Base-by-base conservation (phyloP, 2,797 vertebrate genomes). In the Crenuchus spilurus region DNA sequence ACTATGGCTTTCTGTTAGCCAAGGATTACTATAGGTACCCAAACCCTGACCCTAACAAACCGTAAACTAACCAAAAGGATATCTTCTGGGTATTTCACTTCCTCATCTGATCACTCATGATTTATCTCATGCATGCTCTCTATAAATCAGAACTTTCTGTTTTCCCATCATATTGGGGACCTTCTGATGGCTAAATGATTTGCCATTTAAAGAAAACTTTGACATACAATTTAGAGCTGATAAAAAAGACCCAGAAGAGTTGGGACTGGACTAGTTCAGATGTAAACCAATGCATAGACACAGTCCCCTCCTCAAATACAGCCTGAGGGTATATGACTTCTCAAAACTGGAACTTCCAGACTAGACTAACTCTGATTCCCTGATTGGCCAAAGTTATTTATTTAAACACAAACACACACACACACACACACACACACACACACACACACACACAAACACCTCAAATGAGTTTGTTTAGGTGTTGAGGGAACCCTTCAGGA, bases 291-390 rank as follows among this genome's bases (percentile, higher is more conserved):
- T 87, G 84, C 82, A 74, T 81, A 86, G 77, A 83, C 73, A 69
- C 82, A 61, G 87, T 80, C 35, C 37, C 79, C 87, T 89, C 81
- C 87, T 85, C 81, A 78, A 78, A 74, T 79, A 75, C 82, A 84
- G 88, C 91, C 89, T 84, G 67, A 91, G 88, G 90, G 90, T 90
- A 91, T 85, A 88, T 87, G 88, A 91, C 87, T 88, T 86, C 88
- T 88, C 79, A 76, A 83, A 88, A 90, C 86, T 91, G 89, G 87
- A 91, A 91, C 89, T 88, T 67, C 80, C 1, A 82, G 71, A 75
- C 80, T 65, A 77, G 48, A 78, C 85, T 87, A 83, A 87, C 79
- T 83, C 86, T 85, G 86, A 84, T 85, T 89, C 88, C 86, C 85
- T 75, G 87, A 89, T 86, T 85, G 90, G 88, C 80, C 87, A 84